Conservation (phyloP, 2,113 vertebrate species). For the Bolborhynchus lineola region DNA sequence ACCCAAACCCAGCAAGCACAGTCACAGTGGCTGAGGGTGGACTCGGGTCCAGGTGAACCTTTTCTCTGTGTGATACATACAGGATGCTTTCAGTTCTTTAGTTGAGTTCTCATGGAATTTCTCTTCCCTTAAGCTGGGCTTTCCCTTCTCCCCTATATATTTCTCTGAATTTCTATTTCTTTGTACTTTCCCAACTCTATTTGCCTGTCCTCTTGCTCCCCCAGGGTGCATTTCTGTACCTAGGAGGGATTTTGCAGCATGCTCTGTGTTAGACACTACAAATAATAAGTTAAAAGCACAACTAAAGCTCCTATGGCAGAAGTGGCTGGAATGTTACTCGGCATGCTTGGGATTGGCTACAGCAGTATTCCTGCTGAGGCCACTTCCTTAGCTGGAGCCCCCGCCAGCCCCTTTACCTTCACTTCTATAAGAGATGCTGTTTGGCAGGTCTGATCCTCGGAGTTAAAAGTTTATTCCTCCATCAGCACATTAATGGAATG, state of each 20-base stretch:
- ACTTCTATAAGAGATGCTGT: background rate
- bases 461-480: slow-evolving; percentile 47
- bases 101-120: background rate
- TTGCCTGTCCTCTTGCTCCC: background rate
- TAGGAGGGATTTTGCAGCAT: background rate
- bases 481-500: slow-evolving; percentile 41
- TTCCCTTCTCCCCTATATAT: fast-evolving
- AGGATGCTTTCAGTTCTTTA: background rate
- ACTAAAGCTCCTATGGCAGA: background rate
- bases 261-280: background rate
- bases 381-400: background rate
- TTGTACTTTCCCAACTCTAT: fast-evolving
- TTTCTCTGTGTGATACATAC: background rate
- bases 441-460: slow-evolving; percentile 27
- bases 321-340: background rate
- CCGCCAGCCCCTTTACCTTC: background rate
- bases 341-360: background rate
- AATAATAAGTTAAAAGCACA: background rate
- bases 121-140: background rate
- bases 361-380: background rate
- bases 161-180: background rate
- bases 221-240: background rate
- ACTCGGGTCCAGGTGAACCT: background rate
- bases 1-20: background rate
- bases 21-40: no score